These are phyloP conservation scores for Oxytorus armatus DNA, from an alignment of 2,888 invertebrate genomes.

Conservation along the genomic window DNA sequence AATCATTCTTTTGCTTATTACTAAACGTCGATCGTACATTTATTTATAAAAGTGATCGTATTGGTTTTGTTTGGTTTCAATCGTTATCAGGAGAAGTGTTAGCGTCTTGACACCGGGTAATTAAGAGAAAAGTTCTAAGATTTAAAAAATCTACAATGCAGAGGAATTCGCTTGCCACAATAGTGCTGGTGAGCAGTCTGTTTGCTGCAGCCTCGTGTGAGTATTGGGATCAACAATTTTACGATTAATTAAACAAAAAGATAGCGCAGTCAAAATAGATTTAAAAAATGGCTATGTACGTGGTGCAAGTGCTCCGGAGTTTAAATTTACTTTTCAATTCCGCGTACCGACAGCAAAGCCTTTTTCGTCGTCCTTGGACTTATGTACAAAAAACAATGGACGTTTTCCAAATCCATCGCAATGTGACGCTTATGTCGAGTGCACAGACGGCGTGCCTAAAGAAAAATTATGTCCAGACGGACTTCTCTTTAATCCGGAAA, in stretches of 20 bases:
- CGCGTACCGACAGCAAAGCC: constrained; percentile 35
- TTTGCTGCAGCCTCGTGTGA: constrained; percentile 71
- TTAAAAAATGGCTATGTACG: background rate
- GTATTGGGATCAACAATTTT: constrained; percentile 61
- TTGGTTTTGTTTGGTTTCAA: background rate
- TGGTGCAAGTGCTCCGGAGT: background rate
- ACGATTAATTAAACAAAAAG: background rate
- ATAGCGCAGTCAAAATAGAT: background rate
- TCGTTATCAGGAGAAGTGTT: too few species aligned
- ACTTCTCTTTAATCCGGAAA: constrained; percentile 90
- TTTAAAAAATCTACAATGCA: constrained; percentile 68
- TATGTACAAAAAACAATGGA: constrained; percentile 89
- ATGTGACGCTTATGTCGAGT: constrained; percentile 91
- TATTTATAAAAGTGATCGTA: constrained; percentile 8
- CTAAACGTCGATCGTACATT: background rate
- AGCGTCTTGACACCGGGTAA: too few species aligned
- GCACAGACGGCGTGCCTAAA: constrained; percentile 90
- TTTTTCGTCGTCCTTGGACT: constrained; percentile 66
- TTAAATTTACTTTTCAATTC: background rate
- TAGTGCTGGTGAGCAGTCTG: constrained; percentile 71
- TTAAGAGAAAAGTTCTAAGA: too few species aligned
- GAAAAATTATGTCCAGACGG: constrained; percentile 94
- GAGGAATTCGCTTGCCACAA: constrained; percentile 66
- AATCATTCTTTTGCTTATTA: background rate
- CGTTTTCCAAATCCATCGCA: constrained; percentile 89